Evolutionary conservation across 2,113 vertebrate species (phyloP).

Genomic region (Tupaia tana): DNA sequence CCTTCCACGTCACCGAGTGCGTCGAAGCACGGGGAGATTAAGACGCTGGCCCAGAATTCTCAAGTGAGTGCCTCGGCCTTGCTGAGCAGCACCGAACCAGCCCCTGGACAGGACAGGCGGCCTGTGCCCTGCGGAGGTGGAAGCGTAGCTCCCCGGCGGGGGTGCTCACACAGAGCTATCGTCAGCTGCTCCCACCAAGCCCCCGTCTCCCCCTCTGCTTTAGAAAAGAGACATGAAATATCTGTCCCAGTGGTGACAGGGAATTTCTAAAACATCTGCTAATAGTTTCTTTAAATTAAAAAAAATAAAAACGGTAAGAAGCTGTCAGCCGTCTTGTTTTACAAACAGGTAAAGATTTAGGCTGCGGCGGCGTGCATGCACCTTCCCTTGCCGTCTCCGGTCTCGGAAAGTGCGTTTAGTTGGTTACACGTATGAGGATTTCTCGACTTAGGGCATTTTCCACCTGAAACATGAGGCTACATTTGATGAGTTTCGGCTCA

Average conservation of each 20-base stretch:
- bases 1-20: neutral
- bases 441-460: conserved; percentile 23
- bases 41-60: neutral
- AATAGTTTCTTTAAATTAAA: neutral
- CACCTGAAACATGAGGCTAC: neutral
- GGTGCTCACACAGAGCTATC: neutral
- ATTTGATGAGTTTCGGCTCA: conserved; percentile 6
- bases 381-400: neutral
- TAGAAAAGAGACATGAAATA: conserved; percentile 16
- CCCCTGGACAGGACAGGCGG: rapidly evolving
- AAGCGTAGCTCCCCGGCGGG: neutral
- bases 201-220: conserved; percentile 11
- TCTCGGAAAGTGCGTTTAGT: neutral
- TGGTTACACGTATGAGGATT: neutral
- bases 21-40: neutral
- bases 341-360: rapidly evolving
- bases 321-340: neutral
- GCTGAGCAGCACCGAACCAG: rapidly evolving
- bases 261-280: neutral
- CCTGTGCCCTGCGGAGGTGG: neutral
- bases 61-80: neutral
- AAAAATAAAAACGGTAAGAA: neutral
- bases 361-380: rapidly evolving
- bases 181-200: rapidly evolving
- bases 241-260: neutral